Conservation (phyloP, 2,113 vertebrate genomes). For the Larimichthys polyactis region DNA sequence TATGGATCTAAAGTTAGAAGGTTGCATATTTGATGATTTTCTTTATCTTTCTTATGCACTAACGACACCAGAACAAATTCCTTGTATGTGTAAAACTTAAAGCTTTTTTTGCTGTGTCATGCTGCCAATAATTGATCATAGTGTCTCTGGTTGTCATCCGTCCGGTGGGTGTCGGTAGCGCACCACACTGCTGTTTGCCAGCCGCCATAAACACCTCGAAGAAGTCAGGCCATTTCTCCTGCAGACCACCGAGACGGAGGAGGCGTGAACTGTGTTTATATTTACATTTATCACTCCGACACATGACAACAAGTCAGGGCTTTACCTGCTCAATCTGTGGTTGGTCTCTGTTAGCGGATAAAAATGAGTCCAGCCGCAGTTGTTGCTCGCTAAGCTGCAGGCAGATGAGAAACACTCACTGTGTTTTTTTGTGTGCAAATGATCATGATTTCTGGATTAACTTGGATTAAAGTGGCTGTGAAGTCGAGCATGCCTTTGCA, state of each 20-base stretch:
- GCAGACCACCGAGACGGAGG: background rate
- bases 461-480: background rate
- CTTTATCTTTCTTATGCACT: too few relatives aligned
- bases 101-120: too few relatives aligned
- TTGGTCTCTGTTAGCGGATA: background rate
- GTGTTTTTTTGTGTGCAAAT: background rate
- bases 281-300: background rate
- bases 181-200: background rate
- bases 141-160: background rate
- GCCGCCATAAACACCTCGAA: background rate
- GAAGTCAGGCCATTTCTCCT: conserved; percentile 6
- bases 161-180: conserved; percentile 10
- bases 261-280: background rate
- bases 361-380: background rate
- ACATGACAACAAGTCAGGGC: background rate
- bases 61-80: too few relatives aligned
- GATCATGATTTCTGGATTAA: background rate
- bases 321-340: accelerated
- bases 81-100: too few relatives aligned
- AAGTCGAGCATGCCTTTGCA: background rate
- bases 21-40: too few relatives aligned
- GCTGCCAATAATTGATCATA: too few relatives aligned
- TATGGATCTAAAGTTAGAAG: too few relatives aligned
- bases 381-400: background rate
- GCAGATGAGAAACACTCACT: background rate